Percentiles rank a stretch among this genome's conserved stretches.
phyloP scores from a whole-genome alignment of 2,888 invertebrate genomes.

The Leucoma salicis region DNA sequence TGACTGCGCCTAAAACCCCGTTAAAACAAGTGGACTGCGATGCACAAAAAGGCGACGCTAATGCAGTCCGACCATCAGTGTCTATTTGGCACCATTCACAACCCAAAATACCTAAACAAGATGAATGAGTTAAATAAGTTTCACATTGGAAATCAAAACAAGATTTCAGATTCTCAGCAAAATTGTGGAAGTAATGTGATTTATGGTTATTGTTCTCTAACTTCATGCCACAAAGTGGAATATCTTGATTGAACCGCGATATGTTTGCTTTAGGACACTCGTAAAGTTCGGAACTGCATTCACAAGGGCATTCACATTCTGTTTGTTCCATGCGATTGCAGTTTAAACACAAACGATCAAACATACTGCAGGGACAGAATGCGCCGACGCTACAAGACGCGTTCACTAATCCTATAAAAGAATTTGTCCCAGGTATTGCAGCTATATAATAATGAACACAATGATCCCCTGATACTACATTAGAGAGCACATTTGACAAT shows the following conservation, averaged over 20 bases:
- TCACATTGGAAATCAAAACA: slow-evolving; percentile 88
- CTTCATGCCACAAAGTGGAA: slow-evolving; percentile 70
- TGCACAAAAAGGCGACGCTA: slow-evolving; percentile 89
- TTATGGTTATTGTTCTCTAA: slow-evolving; percentile 75
- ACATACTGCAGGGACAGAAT: slow-evolving; percentile 96
- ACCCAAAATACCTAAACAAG: slow-evolving; percentile 89
- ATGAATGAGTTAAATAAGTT: slow-evolving; percentile 82
- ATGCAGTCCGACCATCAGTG: slow-evolving; percentile 86
- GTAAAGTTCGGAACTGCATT: slow-evolving; percentile 85
- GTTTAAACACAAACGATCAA: slow-evolving; percentile 93
- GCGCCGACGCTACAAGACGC: slow-evolving; percentile 91
- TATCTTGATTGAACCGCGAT: slow-evolving; percentile 54
- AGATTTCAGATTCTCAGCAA: slow-evolving; percentile 81
- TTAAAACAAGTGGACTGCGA: slow-evolving; percentile 92
- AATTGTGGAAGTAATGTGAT: slow-evolving; percentile 73
- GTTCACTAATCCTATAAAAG: slow-evolving; percentile 93
- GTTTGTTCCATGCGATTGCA: slow-evolving; percentile 97
- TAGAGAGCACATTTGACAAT: slow-evolving; percentile 88
- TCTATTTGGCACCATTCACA: slow-evolving; percentile 96
- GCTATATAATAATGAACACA: slow-evolving; percentile 93
- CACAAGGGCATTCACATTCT: slow-evolving; percentile 97
- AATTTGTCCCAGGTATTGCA: slow-evolving; percentile 91
- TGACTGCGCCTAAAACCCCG: slow-evolving; percentile 90
- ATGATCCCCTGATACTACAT: slow-evolving; percentile 93
- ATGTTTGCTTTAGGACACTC: slow-evolving; percentile 61